phyloP scores from a whole-genome alignment of 1,140 invertebrate species.

The Trypoxylus dichotomus region DNA sequence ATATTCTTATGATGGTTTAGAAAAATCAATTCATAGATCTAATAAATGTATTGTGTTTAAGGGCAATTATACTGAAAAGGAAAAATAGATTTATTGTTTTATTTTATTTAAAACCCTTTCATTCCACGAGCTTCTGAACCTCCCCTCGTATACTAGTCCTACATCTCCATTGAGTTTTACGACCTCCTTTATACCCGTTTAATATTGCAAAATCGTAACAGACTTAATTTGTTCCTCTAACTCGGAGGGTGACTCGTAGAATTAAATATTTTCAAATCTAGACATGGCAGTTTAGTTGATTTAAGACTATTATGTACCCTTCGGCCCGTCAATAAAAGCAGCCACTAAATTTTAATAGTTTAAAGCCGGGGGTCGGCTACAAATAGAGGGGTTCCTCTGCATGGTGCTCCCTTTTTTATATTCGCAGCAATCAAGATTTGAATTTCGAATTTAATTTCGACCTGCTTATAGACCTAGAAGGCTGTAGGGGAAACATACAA shows the following conservation, averaged over 20 bases:
- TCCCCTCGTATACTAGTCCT: too few species aligned
- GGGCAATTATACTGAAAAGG: too few species aligned
- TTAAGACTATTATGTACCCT: not conserved
- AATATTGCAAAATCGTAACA: not conserved
- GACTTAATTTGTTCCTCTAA: not conserved
- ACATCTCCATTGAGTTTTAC: too few species aligned
- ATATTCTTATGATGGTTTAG: too few species aligned
- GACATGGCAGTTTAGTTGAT: not conserved
- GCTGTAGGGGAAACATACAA: not conserved
- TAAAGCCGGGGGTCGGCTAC: not conserved
- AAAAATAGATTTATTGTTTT: too few species aligned
- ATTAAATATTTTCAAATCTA: not conserved
- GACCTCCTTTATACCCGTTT: too few species aligned
- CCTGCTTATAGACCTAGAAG: not conserved
- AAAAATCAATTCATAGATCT: too few species aligned
- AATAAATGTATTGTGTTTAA: too few species aligned
- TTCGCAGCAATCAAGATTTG: constrained; percentile 14
- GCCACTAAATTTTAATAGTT: constrained; percentile 21
- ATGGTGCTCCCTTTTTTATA: not conserved
- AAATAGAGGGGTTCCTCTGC: not conserved
- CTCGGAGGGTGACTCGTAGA: not conserved
- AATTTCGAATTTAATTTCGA: constrained; percentile 19
- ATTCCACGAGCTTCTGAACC: too few species aligned
- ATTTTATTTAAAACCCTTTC: too few species aligned
- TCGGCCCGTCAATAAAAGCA: not conserved